Evolutionary conservation across 2,797 vertebrate species (phyloP).

Genomic region (Chaenodraco wilsoni): DNA sequence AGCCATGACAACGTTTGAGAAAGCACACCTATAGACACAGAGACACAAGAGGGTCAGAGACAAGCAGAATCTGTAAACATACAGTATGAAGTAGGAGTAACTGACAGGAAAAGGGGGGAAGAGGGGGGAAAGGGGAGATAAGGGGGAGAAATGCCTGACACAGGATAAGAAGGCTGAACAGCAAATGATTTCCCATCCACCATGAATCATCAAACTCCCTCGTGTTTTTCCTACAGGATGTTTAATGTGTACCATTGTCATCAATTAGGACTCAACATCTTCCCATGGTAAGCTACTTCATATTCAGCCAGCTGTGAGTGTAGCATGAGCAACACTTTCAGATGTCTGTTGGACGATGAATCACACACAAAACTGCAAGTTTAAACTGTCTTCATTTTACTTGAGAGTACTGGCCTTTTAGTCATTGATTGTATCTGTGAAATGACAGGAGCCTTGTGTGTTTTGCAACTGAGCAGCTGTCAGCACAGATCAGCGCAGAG

Average conservation of each 20-base stretch:
- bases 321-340: conserved; percentile 58
- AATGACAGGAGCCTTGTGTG: conserved; percentile 33
- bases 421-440: conserved; percentile 39
- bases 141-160: neutral
- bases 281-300: conserved; percentile 35
- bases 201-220: conserved; percentile 66
- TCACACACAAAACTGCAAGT: conserved; percentile 38
- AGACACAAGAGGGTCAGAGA: conserved; percentile 43
- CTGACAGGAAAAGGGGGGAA: neutral
- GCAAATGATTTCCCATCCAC: conserved; percentile 46
- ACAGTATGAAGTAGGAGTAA: conserved; percentile 3
- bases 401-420: conserved; percentile 13
- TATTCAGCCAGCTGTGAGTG: conserved; percentile 49
- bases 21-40: conserved; percentile 44
- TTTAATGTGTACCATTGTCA: conserved; percentile 27
- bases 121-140: neutral
- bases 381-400: conserved; percentile 25
- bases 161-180: conserved; percentile 3
- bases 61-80: neutral
- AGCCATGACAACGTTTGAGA: conserved; percentile 50
- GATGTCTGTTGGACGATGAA: conserved; percentile 59
- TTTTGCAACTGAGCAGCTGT: conserved; percentile 50
- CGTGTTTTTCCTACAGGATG: conserved; percentile 32
- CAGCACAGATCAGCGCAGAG: conserved; percentile 36
- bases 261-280: conserved; percentile 2